Evolutionary conservation across 2,113 vertebrate species (phyloP).

Genomic region (Oreotrochilus melanogaster): DNA sequence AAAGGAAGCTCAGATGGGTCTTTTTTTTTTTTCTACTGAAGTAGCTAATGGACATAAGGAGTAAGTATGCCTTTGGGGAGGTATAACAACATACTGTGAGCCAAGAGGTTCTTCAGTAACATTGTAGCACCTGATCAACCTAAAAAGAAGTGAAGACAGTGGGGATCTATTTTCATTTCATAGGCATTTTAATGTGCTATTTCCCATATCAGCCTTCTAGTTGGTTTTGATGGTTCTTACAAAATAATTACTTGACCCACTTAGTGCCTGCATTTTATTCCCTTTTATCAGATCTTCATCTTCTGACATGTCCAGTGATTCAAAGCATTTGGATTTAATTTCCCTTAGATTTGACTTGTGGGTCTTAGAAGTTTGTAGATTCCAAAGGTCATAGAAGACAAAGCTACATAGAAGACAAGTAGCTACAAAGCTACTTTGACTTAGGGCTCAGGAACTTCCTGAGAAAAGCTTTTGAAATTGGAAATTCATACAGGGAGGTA

Average conservation of each 20-base stretch:
- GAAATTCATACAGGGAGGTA: not conserved
- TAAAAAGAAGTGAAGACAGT: not conserved
- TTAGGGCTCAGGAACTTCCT: not conserved
- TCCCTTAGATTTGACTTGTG: not conserved
- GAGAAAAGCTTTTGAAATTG: not conserved
- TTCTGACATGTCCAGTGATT: not conserved
- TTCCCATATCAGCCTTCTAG: not conserved
- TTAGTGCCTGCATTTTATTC: not conserved
- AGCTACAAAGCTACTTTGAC: not conserved
- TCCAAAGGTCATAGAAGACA: not conserved
- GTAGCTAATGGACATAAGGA: not conserved
- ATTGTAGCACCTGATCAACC: not conserved
- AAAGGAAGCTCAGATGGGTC: not conserved
- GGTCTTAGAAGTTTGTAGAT: not conserved
- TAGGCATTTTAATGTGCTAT: not conserved
- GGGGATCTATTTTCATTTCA: not conserved
- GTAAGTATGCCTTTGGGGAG: not conserved
- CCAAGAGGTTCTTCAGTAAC: not conserved
- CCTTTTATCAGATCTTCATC: not conserved
- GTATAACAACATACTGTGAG: fast-evolving
- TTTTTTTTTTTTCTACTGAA: not conserved
- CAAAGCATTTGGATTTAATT: not conserved
- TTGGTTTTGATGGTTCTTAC: not conserved
- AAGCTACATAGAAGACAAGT: not conserved
- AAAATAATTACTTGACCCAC: not conserved